phyloP scores from a whole-genome alignment of 2,888 invertebrate genomes.

The Trissoscelio sp. region DNA sequence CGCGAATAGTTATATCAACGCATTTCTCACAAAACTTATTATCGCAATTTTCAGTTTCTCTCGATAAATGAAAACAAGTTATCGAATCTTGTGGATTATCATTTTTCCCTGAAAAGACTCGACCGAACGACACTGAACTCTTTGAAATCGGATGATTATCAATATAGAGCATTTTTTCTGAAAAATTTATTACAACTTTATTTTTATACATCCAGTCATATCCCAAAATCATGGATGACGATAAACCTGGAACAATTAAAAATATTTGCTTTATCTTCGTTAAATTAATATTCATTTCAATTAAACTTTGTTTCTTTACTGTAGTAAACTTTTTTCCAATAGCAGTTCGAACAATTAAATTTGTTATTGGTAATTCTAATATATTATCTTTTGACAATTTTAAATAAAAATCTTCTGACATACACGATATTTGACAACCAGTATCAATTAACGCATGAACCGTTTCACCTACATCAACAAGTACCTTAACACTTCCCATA shows the following conservation, averaged over 20 bases:
- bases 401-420: constrained; percentile 40
- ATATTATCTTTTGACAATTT: constrained; percentile 15
- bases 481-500: constrained; percentile 6
- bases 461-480: constrained; percentile 13
- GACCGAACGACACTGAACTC: not conserved
- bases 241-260: constrained; percentile 58
- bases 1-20: not conserved
- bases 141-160: not conserved
- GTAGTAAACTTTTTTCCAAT: constrained; percentile 39
- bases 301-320: constrained; percentile 44
- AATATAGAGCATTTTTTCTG: not conserved
- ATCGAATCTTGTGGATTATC: not conserved
- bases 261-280: constrained; percentile 21
- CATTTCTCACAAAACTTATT: not conserved
- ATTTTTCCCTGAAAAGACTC: not conserved
- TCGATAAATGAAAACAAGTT: not conserved
- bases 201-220: constrained; percentile 46
- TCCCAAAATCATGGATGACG: constrained; percentile 61
- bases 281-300: constrained; percentile 33
- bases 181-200: not conserved
- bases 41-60: not conserved
- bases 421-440: constrained; percentile 53
- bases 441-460: constrained; percentile 21
- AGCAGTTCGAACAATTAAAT: constrained; percentile 38
- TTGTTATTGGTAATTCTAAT: constrained; percentile 35